Evolutionary conservation across 92 coral and sea anemone genomes (phyloP), one percentile per base, ranked within the genome.

Genomic region (Actinernus sp.): DNA sequence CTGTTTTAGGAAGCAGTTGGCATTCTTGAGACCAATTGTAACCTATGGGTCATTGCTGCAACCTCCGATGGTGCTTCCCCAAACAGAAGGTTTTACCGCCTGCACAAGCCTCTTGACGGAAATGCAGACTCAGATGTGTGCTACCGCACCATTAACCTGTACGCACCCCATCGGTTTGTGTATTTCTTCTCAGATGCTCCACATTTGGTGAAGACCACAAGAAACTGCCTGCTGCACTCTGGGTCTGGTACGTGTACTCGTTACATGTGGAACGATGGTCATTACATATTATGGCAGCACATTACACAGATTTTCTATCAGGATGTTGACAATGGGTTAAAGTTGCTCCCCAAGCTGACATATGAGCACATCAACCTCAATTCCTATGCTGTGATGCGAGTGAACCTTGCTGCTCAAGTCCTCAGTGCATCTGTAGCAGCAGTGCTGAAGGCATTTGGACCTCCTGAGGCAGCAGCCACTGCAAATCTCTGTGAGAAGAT

Each of bases 371-470:
- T 84, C 59, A 65, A 75, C 73, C 50, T 82, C 44, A 82, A 22
- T 48, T 32, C 74, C 6, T 83, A 83, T 68, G 76, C 90, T 20
- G 64, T 58, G 12, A 83, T 83, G 84, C 43, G 90, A 34, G 90
- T 76, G 31, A 83, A 83, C 55, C 80, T 74, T 49, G 84, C 84
- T 39, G 79, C 84, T 26, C 85, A 84, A 63, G 90, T 84, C 58
- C 43, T 84, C 43, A 76, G 90, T 65, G 68, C 85, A 27, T 67
- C 90, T 10, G 73, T 76, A 11, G 80, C 84, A n/a, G 59, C 73
- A 11, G 85, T 84, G 29, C 56, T 84, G 40, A 77, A 62, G 47
- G 4, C 58, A 25, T 77, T 76, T 61, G 85, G 80, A 17, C 85
- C 85, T 12, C 74, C 80, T 26, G 85, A 71, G 41, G 89, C 61